Evolutionary conservation across 2,113 vertebrate species (phyloP), one percentile per base, ranked within the genome.

Genomic region (Hydrochoerus hydrochaeris): DNA sequence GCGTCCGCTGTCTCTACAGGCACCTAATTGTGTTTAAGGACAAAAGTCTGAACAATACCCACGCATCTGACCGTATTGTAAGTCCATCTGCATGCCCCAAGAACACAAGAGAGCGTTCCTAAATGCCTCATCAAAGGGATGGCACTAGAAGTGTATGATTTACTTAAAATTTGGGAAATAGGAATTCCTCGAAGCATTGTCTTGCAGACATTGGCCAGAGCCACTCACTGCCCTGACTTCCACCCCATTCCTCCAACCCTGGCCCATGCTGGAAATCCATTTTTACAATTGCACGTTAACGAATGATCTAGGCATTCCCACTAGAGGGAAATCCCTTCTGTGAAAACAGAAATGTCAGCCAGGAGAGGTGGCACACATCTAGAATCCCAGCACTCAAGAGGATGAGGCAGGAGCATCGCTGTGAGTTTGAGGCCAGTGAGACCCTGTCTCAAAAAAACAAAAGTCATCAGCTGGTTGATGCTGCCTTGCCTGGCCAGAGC

Each of bases 151-250:
- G 57, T 65, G 20, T 38, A 17, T 69, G 22, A 11, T 90, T 90
- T 83, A 75, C 57, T 80, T 83, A 77, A 71, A 32, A 46, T 67
- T 88, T 82, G 65, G 75, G 78, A 86, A 88, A 88, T 82, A 69
- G 7, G 17, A 32, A 57, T 58, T 92, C 26, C 71, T 60, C 46
- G 60, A 71, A 19, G 41, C 62, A 44, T 65, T 86, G 4, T 80
- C 49, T 81, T 3, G 2, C 54, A 89, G 73, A 13, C 32, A 17
- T 60, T 3, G 13, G 49, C 26, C 12, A 0, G 0, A 5, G 0
- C 5, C 10, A 7, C 52, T 44, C 38, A n/a, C 6, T 5, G 2
- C 44, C 35, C 77, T 73, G 83, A 86, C 58, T 57, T 65, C 38
- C 13, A 30, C 65, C 65, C 9, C 3, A 6, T 71, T 62, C 38